Base-by-base conservation (phyloP, 2,888 invertebrate species). In the Protodeltote pygarga region DNA sequence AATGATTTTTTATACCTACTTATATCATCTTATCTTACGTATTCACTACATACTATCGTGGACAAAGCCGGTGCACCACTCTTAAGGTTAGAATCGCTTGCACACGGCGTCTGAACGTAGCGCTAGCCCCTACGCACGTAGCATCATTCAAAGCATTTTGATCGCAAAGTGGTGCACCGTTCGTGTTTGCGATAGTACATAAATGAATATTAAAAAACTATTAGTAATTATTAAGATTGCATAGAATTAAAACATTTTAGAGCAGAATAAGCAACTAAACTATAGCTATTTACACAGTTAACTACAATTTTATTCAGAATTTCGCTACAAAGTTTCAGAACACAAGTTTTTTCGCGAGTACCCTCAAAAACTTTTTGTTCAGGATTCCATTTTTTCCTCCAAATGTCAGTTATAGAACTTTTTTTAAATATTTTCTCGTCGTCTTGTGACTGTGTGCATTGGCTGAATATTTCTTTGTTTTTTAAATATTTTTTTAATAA, bases 241-340 rank as follows among this genome's bases (percentile, higher is more conserved):
- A 90, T 70, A 3, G 80, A 52, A 77, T 91, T 92, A 37, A 87
- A 90, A 64, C 90, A 89, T 41, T 87, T 85, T 1, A 92, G 53
- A 0, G 91, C 89, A 0, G 75, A 73, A 58, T 71, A 92, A 0
- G 90, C 77, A 0, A 91, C 46, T 2, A 92, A 67, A 32, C 88
- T 85, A 2, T 88, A 92, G 0, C 76, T 75, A 1, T 80, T 77
- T 64, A 91, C 85, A 10, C 83, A 82, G 8, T 74, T 65, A 0
- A 89, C 82, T 0, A 89, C 75, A 1, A 90, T 68, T 59, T 79
- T 87, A 17, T 90, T 89, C 24, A 92, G 69, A 21, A 87, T 55
- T 0, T 79, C 78, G 9, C 80, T 73, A 16, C 85, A 87, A 20
- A 65, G 65, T 0, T 51, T 65, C 1, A 87, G 33, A 5, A 78